A percentile compares a stretch with the other conserved stretches of the same genome.
Conservation (phyloP, 2,113 vertebrate genomes). For the Macrotis lagotis region DNA sequence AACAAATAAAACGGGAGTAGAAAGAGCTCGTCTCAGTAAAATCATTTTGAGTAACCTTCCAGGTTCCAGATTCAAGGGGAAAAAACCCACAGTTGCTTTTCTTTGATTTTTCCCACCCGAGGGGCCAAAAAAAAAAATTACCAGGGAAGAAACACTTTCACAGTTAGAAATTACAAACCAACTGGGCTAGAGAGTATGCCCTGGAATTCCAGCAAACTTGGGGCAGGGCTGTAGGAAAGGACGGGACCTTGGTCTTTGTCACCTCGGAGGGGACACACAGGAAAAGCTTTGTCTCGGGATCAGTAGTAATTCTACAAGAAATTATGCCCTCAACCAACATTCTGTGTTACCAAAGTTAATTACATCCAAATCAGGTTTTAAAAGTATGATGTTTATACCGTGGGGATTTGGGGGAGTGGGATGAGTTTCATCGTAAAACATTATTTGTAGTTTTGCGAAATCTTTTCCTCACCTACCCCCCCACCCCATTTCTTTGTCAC, state of each 20-base stretch:
- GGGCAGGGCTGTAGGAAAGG: not conserved
- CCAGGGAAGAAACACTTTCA: not conserved
- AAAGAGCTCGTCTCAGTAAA: not conserved
- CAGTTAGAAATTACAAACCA: not conserved
- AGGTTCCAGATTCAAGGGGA: not conserved
- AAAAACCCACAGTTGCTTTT: not conserved
- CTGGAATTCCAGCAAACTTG: not conserved
- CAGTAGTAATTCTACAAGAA: not conserved
- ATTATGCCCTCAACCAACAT: not conserved
- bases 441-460: not conserved
- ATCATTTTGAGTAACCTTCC: not conserved
- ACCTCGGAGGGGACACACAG: not conserved
- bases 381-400: not conserved
- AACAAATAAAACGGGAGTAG: not conserved
- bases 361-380: not conserved
- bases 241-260: not conserved
- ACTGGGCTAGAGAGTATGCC: not conserved
- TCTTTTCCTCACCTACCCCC: not conserved
- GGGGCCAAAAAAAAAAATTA: not conserved
- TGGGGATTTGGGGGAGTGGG: not conserved
- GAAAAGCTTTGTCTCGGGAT: not conserved
- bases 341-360: not conserved
- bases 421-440: not conserved
- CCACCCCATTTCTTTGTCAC: not conserved
- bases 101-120: not conserved